Evolutionary conservation across 2,888 invertebrate species (phyloP), one percentile per base, ranked within the genome.

Genomic region (Campoletis raptor): DNA sequence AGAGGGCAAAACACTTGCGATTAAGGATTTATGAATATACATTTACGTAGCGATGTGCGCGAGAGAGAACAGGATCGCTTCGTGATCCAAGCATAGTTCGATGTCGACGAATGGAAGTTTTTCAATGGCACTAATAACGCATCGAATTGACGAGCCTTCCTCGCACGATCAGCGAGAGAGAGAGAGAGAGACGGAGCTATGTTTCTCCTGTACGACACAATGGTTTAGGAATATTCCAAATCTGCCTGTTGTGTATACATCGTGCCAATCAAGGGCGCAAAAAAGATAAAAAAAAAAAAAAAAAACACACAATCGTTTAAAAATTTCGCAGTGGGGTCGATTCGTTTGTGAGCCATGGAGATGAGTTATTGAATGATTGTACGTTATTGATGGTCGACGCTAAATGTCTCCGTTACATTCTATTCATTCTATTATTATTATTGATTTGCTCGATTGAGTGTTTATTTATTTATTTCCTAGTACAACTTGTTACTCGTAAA

Each of bases 101-200:
- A 10, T 30, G 61, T 76, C 42, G 61, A 40, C 76, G 81, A 83
- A 78, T 86, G 83, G 86, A 83, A 86, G 77, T 83, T 86, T 83
- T 86, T 84, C 84, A 70, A 84, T 66, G 45, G 73, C 77, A 70
- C 69, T 57, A 79, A 79, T 79, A 79, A 70, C 67, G 67, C 78
- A 78, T 61, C 52, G 83, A 80, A 86, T 80, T 45, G 85, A 61
- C 67, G 78, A 78, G 78, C 36, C 48, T 45, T 52, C 52, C 52
- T 64, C 12, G n/a, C n/a, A 67, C 18, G 40, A 21, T 10, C 18
- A 18, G 18, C n/a, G n/a, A 54, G 36, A 15, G 54, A 37, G 66
- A 69, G 36, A 64, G 45, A 52, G 18, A 42, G 15, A 42, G 57
- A 57, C 3, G 10, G 9, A 8, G 9, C 54, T 30, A 64, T 36